Conservation (phyloP, 2,113 vertebrate species). For the Calidris pugnax region DNA sequence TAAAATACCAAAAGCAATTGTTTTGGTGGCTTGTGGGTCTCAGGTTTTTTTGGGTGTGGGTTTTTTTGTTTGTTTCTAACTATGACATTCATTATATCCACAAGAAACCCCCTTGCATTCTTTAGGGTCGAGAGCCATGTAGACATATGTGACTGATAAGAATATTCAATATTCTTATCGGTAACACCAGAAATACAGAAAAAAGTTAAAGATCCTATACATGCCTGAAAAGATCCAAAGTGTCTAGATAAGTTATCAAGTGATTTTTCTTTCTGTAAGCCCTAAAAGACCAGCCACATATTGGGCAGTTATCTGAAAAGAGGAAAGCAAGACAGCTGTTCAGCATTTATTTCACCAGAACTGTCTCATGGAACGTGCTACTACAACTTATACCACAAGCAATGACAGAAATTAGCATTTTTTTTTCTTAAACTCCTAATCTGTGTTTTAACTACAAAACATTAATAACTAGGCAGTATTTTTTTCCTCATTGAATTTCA, state of each 20-base stretch:
- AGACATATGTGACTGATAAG: too few relatives aligned
- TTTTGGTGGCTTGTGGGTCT: neutral
- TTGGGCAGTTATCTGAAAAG: neutral
- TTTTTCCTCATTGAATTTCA: neutral
- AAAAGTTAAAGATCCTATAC: neutral
- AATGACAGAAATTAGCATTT: neutral
- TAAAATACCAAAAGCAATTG: neutral
- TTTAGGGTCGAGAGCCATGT: neutral
- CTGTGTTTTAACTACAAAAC: neutral
- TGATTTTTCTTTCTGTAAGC: neutral
- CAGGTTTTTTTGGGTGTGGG: neutral
- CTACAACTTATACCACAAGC: neutral
- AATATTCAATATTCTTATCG: neutral
- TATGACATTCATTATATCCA: neutral
- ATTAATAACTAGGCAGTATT: neutral
- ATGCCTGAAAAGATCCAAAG: neutral
- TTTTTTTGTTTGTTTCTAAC: neutral
- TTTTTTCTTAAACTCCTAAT: neutral
- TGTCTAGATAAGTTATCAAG: neutral
- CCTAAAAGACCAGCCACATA: neutral
- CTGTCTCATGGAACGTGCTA: neutral
- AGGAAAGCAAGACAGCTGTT: neutral
- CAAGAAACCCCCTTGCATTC: neutral
- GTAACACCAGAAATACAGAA: neutral
- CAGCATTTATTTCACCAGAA: neutral